Base-by-base conservation (phyloP, 1,140 invertebrate genomes). In the Zaprionus africanus region DNA sequence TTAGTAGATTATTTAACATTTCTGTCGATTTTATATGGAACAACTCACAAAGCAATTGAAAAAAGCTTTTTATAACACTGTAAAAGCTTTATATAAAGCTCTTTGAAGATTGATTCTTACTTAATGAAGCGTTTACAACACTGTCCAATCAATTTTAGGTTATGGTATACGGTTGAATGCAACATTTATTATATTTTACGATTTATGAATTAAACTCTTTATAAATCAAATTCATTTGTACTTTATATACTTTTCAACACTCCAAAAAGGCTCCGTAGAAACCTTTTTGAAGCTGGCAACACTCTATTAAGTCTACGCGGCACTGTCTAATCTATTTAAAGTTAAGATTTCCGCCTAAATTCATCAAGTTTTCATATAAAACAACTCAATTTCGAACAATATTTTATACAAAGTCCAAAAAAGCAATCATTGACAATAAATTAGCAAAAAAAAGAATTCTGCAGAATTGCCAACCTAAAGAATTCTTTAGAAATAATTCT, bases 91-190 rank as follows among this genome's bases (percentile, higher is more conserved):
- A 3, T 9, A 34, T 2, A 34, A 34, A 34, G 9, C 9, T 0
- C 31, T 31, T 34, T 34, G 0, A 2, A 11, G 31, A 11, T 34
- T 31, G 31, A 31, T 31, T 9, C 3, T 0, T 11, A 31, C 28
- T 31, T 2, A 7, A 9, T 9, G 0, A 9, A 1, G 28, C 7
- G 0, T 41, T 41, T n/a, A 6, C 38, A 41, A 41, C 38, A 41
- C 38, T 41, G 38, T n/a, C n/a, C n/a, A 0, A 7, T 2, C 15
- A 5, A 41, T 41, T 41, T 41, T 6, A 7, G 6, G 5, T n/a
- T n/a, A 41, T n/a, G n/a, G 7, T 7, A n/a, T 0, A 0, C 0
- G 15, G 1, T 41, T n/a, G 6, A 41, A n/a, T n/a, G n/a, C 0
- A 15, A 0, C 1, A 41, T 41, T 41, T 5, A 2, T n/a, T 6